A percentile compares a stretch with the other conserved stretches of the same genome.
These are phyloP conservation scores for Diplodus sargus DNA, from an alignment of 2,797 vertebrate species.

Conservation along the genomic window DNA sequence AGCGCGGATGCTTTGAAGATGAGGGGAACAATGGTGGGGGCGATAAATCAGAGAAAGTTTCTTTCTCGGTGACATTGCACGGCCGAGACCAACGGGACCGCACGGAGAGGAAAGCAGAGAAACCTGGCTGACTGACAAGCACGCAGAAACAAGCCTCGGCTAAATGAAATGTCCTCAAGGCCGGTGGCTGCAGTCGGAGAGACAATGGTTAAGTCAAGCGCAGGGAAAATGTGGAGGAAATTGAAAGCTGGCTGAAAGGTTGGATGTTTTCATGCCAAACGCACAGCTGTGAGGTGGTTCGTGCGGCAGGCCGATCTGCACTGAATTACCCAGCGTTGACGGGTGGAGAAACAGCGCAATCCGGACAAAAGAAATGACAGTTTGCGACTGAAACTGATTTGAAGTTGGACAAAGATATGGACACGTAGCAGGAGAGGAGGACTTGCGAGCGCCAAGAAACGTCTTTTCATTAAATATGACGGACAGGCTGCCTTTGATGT, in stretches of 20 bases:
- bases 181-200: conserved; percentile 25
- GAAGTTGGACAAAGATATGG: conserved; percentile 36
- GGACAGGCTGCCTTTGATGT: conserved; percentile 32
- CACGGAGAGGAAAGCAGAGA: conserved; percentile 27
- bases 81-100: conserved; percentile 23
- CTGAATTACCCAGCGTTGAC: conserved; percentile 30
- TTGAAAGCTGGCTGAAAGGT: conserved; percentile 48
- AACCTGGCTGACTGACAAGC: conserved; percentile 39
- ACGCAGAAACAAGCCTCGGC: conserved; percentile 26
- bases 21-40: conserved; percentile 65
- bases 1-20: conserved; percentile 76
- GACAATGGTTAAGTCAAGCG: conserved; percentile 23
- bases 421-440: conserved; percentile 26
- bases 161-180: conserved; percentile 48
- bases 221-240: conserved; percentile 53
- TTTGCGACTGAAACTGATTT: conserved; percentile 36
- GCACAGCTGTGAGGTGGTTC: conserved; percentile 38
- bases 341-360: background rate
- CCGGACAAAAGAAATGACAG: conserved; percentile 13
- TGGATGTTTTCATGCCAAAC: conserved; percentile 24
- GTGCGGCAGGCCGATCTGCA: conserved; percentile 51
- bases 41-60: conserved; percentile 67
- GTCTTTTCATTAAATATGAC: conserved; percentile 11
- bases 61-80: conserved; percentile 46
- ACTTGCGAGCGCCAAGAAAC: conserved; percentile 12